A percentile compares a stretch with the other conserved stretches of the same genome.
phyloP scores from a whole-genome alignment of 2,888 invertebrate species.

The Eupithecia centaureata region DNA sequence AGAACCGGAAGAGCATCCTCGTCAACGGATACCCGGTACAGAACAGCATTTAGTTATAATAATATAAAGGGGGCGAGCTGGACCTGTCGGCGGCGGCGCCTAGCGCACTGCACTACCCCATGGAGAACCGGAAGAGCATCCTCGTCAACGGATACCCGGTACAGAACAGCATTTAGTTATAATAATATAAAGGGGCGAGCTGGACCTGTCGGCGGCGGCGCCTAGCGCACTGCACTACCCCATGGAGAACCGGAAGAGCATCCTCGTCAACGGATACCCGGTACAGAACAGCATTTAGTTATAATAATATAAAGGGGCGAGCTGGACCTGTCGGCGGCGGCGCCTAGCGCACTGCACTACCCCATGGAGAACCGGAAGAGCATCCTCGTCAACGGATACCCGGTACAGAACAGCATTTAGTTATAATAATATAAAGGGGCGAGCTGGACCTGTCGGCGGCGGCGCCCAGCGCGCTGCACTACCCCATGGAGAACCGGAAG shows the following conservation, averaged over 20 bases:
- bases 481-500: slow-evolving; percentile 70
- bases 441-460: slow-evolving; percentile 64
- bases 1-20: slow-evolving; percentile 77
- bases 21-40: slow-evolving; percentile 79
- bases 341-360: slow-evolving; percentile 44
- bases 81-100: slow-evolving; percentile 59
- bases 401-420: slow-evolving; percentile 51
- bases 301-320: too few relatives aligned
- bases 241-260: slow-evolving; percentile 75
- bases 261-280: slow-evolving; percentile 80
- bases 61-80: too few relatives aligned
- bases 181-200: too few relatives aligned
- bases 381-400: slow-evolving; percentile 80
- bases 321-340: slow-evolving; percentile 62
- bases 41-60: not conserved
- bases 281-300: slow-evolving; percentile 45
- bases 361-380: slow-evolving; percentile 74
- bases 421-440: too few relatives aligned
- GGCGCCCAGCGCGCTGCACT: slow-evolving; percentile 43
- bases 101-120: slow-evolving; percentile 48
- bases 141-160: slow-evolving; percentile 82
- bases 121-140: slow-evolving; percentile 76
- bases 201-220: slow-evolving; percentile 60
- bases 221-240: slow-evolving; percentile 47
- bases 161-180: not conserved